These are phyloP conservation scores for Ophthalmolycus amberensis DNA, from an alignment of 2,113 vertebrate species.

Conservation along the genomic window DNA sequence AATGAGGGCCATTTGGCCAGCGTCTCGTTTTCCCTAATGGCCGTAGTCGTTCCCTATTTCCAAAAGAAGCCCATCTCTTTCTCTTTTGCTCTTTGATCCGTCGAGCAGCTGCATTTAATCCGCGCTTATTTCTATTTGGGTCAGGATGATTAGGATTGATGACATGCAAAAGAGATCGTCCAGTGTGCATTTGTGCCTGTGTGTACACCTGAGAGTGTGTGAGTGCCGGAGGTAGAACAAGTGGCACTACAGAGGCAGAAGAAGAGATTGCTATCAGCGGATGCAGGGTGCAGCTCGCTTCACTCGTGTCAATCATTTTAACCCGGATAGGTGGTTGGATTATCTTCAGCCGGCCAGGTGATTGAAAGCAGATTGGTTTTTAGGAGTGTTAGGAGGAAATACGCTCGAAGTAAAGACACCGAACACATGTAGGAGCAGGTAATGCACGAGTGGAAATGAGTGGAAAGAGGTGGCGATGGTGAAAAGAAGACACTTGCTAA, in stretches of 20 bases:
- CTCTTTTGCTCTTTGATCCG: constrained; percentile 45
- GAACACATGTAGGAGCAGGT: constrained; percentile 26
- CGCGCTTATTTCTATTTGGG: constrained; percentile 49
- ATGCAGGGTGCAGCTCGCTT: neutral
- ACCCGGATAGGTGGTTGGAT: neutral
- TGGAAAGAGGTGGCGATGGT: constrained; percentile 20
- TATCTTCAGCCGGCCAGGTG: constrained; percentile 16
- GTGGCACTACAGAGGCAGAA: neutral
- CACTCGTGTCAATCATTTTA: constrained; percentile 18
- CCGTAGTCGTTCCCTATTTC: constrained; percentile 19
- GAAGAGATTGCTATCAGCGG: constrained; percentile 17
- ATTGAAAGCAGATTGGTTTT: constrained; percentile 42
- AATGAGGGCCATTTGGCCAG: constrained; percentile 45
- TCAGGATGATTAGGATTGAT: constrained; percentile 39
- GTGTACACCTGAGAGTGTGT: neutral
- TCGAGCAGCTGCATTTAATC: constrained; percentile 43
- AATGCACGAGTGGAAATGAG: constrained; percentile 14
- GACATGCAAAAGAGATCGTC: neutral
- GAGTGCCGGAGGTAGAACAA: constrained; percentile 14
- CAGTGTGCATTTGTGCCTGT: neutral
- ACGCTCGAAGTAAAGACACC: neutral
- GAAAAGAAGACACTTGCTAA: neutral
- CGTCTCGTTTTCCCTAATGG: constrained; percentile 24
- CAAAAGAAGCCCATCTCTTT: constrained; percentile 15
- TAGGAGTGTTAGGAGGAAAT: constrained; percentile 38